A percentile compares a stretch with the other conserved stretches of the same genome.
Conservation (phyloP, 2,888 invertebrate species). For the Tiliacea aurago region DNA sequence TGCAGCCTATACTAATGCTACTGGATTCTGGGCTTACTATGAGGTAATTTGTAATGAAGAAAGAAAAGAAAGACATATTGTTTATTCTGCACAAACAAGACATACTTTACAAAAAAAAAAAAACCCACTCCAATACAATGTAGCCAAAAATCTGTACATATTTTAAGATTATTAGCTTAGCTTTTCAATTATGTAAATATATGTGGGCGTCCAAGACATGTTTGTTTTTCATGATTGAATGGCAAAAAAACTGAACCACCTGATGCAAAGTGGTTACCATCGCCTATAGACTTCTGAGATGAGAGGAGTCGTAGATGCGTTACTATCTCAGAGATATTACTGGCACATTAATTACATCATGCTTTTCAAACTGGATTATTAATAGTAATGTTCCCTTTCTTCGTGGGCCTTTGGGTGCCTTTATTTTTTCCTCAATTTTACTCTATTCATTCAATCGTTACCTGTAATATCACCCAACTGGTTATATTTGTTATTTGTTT, state of each 20-base stretch:
- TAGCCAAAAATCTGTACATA: too few relatives aligned
- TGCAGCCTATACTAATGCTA: constrained; percentile 96
- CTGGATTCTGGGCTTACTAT: constrained; percentile 96
- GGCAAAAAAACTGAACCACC: neutral
- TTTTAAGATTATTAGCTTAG: too few relatives aligned
- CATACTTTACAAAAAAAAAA: too few relatives aligned
- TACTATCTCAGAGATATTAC: neutral
- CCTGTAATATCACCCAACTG: neutral
- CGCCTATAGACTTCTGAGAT: neutral
- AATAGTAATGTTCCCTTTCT: neutral
- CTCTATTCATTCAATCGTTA: constrained; percentile 10
- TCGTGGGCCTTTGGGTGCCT: neutral
- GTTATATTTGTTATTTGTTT: neutral
- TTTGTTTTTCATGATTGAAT: neutral
- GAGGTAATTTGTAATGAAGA: constrained; percentile 89
- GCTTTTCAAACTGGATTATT: neutral
- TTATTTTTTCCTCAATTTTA: constrained; percentile 21
- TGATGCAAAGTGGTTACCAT: neutral
- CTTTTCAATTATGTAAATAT: too few relatives aligned
- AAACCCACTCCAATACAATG: too few relatives aligned
- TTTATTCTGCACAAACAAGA: too few relatives aligned
- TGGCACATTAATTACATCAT: neutral
- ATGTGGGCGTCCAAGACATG: too few relatives aligned
- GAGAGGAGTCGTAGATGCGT: neutral
- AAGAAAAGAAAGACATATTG: too few relatives aligned